These are phyloP conservation scores for Parazoanthus swiftii DNA, from an alignment of 92 coral and sea anemone genomes.

Conservation along the genomic window DNA sequence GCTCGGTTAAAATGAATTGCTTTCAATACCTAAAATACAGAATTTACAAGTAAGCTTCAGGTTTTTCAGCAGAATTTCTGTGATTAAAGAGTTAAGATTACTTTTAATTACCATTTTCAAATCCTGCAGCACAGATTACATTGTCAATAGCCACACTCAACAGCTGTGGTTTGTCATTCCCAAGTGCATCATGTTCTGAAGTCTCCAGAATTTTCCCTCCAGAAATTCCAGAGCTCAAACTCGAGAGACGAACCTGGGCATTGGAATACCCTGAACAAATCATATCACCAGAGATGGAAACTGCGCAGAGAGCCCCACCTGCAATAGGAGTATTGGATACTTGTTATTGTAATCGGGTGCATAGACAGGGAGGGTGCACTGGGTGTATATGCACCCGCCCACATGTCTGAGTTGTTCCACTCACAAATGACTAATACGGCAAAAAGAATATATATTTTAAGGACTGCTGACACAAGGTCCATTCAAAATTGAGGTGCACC, in stretches of 20 bases:
- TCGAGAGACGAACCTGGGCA: slow-evolving; percentile 79
- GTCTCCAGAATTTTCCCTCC: slow-evolving; percentile 62
- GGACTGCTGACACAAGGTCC: too few species aligned
- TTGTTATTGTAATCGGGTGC: too few species aligned
- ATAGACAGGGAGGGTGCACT: too few species aligned
- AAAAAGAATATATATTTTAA: too few species aligned
- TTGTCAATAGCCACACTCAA: slow-evolving; percentile 59
- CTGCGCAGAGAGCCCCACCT: slow-evolving; percentile 89
- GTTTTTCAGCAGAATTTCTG: neutral
- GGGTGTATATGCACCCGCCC: too few species aligned
- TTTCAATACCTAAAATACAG: neutral
- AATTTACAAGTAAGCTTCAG: neutral
- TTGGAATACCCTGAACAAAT: slow-evolving; percentile 90
- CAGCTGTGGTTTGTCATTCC: slow-evolving; percentile 56
- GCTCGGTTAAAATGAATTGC: too few species aligned
- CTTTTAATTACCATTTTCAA: slow-evolving; percentile 70
- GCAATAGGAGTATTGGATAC: neutral
- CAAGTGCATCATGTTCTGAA: slow-evolving; percentile 25
- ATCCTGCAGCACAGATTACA: slow-evolving; percentile 79
- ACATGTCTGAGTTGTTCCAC: too few species aligned
- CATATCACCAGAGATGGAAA: slow-evolving; percentile 52
- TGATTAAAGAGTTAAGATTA: neutral
- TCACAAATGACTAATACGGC: too few species aligned
- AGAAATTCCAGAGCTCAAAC: slow-evolving; percentile 48
- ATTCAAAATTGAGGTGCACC: too few species aligned